phyloP scores from a whole-genome alignment of 2,888 invertebrate species.

The Papilio elwesi region DNA sequence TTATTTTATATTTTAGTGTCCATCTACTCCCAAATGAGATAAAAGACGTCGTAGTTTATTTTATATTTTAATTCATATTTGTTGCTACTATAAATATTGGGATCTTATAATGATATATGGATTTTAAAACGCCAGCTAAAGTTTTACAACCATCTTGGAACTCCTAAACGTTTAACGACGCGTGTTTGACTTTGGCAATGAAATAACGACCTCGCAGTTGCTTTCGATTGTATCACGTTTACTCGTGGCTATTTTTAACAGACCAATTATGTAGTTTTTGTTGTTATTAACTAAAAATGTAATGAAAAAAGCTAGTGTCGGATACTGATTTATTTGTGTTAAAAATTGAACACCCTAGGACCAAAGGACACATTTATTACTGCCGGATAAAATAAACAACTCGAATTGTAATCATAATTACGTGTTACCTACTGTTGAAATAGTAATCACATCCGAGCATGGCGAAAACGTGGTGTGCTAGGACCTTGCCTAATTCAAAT shows the following conservation, averaged over 20 bases:
- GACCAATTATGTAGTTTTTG: conserved; percentile 5
- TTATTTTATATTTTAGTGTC: neutral
- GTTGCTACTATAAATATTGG: neutral
- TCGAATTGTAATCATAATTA: neutral
- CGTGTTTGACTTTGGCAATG: conserved; percentile 33
- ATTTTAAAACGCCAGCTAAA: neutral
- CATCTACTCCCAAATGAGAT: neutral
- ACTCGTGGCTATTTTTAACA: conserved; percentile 15
- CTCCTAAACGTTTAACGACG: conserved; percentile 27
- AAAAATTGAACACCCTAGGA: neutral
- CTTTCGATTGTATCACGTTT: conserved; percentile 14
- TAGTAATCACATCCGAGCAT: too few species aligned
- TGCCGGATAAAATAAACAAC: neutral
- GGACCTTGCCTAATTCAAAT: too few species aligned
- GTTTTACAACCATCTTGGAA: conserved; percentile 10
- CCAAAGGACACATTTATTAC: neutral
- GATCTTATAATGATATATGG: neutral
- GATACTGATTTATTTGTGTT: neutral
- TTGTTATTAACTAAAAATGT: neutral
- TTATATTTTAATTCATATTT: neutral
- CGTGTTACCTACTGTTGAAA: too few species aligned
- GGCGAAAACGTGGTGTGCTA: too few species aligned
- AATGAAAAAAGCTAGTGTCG: neutral
- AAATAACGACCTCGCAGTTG: conserved; percentile 16
- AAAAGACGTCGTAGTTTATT: neutral